Evolutionary conservation across 2,113 vertebrate genomes (phyloP), one percentile per base, ranked within the genome.

Genomic region (Hiodon tergisus): DNA sequence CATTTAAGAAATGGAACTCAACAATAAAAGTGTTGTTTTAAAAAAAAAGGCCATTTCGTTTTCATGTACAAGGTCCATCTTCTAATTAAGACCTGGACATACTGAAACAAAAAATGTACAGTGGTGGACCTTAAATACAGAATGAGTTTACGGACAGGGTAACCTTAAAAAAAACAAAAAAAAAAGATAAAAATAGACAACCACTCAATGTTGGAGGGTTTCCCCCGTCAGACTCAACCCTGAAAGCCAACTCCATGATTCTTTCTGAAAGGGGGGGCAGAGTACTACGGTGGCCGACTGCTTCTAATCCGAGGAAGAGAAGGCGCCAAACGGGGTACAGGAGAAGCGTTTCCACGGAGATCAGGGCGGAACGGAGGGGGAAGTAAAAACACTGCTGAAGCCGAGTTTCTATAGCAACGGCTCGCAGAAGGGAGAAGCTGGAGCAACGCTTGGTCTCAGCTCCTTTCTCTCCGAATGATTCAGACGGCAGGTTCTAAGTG

Each of bases 391-490:
- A 14, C 5, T 10, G 46, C 4, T 48, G 57, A 55, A 70, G 31
- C 17, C 14, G 55, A 31, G 69, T 70, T 55, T 31, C 67, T 69
- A 69, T 16, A 55, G 51, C 69, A 10, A 16, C 8, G 4, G 53
- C 16, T 6, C 57, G 53, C 53, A 16, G 51, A 17, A 47, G 7
- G 10, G 68, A 48, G n/a, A 55, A 11, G 31, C 10, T 13, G 52
- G 13, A 48, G 51, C 5, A 31, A 16, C 51, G 7, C 73, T 58
- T 74, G 63, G 31, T 58, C 47, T 17, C 61, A 13, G n/a, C 31
- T 55, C 4, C 8, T 50, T 14, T 52, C 74, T 8, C 50, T 6
- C n/a, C 4, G 72, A 55, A 69, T 69, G 68, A 77, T 76, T 79
- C 31, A 14, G 13, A 73, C 47, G 73, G 77, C 6, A 4, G 61